Conservation (phyloP, 2,888 invertebrate genomes). For the Pseudococcus longispinus region DNA sequence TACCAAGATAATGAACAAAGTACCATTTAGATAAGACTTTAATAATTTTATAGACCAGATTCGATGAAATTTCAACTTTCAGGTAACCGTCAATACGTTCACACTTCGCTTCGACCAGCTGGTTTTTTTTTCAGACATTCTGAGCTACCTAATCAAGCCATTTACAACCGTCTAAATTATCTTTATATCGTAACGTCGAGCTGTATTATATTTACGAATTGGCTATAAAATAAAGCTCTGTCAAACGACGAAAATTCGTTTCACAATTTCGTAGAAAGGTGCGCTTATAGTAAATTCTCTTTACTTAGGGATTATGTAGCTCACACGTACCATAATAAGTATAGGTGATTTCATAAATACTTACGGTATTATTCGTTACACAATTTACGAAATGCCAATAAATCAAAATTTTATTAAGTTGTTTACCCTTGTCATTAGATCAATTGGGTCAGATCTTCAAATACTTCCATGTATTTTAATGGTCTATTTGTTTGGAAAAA, state of each 20-base stretch:
- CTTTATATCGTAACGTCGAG: slow-evolving; percentile 7
- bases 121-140: neutral
- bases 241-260: slow-evolving; percentile 26
- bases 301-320: neutral
- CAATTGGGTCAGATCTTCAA: slow-evolving; percentile 16
- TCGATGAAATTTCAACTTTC: neutral
- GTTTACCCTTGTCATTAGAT: slow-evolving; percentile 2
- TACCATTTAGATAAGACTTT: slow-evolving; percentile 2
- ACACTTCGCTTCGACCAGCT: neutral
- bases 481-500: neutral
- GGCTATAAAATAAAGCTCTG: slow-evolving; percentile 30
- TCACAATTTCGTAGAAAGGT: slow-evolving; percentile 5
- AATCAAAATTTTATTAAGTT: slow-evolving; percentile 30
- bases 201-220: neutral
- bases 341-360: neutral
- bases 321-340: neutral
- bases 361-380: neutral
- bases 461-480: neutral
- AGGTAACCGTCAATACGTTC: neutral
- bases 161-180: slow-evolving; percentile 7
- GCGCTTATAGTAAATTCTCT: slow-evolving; percentile 20
- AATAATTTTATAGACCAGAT: slow-evolving; percentile 15
- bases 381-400: slow-evolving; percentile 3
- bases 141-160: slow-evolving; percentile 29
- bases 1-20: neutral